Evolutionary conservation across 2,113 vertebrate genomes (phyloP).

Genomic region (Pardalotus punctatus): DNA sequence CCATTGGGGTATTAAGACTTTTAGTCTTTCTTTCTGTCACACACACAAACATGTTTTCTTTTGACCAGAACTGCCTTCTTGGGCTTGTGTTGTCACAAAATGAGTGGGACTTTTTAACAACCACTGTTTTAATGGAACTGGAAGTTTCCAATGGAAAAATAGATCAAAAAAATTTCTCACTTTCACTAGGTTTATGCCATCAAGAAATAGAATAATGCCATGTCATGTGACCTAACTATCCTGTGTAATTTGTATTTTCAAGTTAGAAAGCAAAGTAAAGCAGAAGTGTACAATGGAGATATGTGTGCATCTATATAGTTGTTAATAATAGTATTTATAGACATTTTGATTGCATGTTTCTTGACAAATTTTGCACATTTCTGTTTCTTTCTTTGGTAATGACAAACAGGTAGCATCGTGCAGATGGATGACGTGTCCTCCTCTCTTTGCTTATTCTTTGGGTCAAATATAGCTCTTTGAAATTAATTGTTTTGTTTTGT

Average conservation of each 20-base stretch:
- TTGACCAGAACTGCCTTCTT: background rate
- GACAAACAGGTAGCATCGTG: background rate
- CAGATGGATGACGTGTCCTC: background rate
- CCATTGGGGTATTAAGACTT: background rate
- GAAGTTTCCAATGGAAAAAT: background rate
- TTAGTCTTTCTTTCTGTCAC: background rate
- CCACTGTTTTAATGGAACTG: background rate
- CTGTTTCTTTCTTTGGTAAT: background rate
- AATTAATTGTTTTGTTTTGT: conserved; percentile 53
- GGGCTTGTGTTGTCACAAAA: background rate
- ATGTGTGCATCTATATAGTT: background rate
- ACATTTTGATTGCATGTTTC: background rate
- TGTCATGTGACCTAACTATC: background rate
- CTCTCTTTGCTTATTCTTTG: background rate
- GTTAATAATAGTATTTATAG: background rate
- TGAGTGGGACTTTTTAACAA: background rate
- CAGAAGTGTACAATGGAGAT: background rate
- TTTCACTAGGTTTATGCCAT: background rate
- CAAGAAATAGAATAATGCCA: background rate
- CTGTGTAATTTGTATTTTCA: background rate
- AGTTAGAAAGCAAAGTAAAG: background rate
- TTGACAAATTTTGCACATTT: background rate
- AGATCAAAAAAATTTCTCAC: background rate
- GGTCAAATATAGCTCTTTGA: conserved; percentile 9
- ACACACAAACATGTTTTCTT: background rate